phyloP scores from a whole-genome alignment of 2,888 invertebrate species.

The Poecilus cupreus region DNA sequence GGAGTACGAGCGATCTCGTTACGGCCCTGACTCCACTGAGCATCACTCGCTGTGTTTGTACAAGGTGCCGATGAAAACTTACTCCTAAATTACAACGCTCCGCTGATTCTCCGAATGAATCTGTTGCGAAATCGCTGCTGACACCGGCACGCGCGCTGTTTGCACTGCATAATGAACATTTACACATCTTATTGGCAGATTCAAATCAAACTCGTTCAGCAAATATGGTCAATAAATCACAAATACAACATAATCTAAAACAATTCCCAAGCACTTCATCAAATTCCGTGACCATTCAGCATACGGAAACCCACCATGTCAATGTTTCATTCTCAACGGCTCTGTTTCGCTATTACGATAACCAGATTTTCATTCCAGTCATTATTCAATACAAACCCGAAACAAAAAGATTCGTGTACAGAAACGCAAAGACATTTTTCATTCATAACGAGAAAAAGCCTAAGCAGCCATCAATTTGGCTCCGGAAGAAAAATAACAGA shows the following conservation, averaged over 20 bases:
- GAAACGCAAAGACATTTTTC: conserved; percentile 50
- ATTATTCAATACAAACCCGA: conserved; percentile 51
- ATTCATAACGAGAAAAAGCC: conserved; percentile 54
- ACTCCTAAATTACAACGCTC: conserved; percentile 42
- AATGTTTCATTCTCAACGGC: conserved; percentile 46
- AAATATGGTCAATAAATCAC: conserved; percentile 14
- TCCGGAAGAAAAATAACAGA: conserved; percentile 55
- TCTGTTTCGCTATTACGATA: conserved; percentile 34
- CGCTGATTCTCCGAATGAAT: conserved; percentile 51
- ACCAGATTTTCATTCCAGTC: conserved; percentile 50
- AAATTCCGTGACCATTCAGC: conserved; percentile 48
- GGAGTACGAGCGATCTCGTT: conserved; percentile 29
- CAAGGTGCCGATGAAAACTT: conserved; percentile 56
- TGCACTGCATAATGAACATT: conserved; percentile 10
- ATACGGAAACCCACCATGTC: conserved; percentile 36
- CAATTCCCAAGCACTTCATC: conserved; percentile 40
- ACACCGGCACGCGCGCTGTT: not conserved
- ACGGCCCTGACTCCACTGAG: not conserved
- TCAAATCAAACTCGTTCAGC: not conserved
- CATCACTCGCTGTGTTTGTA: conserved; percentile 39
- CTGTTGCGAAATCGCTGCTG: conserved; percentile 40
- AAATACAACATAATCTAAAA: conserved; percentile 31
- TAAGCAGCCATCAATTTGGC: conserved; percentile 52
- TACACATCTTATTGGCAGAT: not conserved
- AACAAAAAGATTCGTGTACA: conserved; percentile 36